These are phyloP conservation scores for Loriculus beryllinus DNA, from an alignment of 2,797 vertebrate species.

Conservation along the genomic window DNA sequence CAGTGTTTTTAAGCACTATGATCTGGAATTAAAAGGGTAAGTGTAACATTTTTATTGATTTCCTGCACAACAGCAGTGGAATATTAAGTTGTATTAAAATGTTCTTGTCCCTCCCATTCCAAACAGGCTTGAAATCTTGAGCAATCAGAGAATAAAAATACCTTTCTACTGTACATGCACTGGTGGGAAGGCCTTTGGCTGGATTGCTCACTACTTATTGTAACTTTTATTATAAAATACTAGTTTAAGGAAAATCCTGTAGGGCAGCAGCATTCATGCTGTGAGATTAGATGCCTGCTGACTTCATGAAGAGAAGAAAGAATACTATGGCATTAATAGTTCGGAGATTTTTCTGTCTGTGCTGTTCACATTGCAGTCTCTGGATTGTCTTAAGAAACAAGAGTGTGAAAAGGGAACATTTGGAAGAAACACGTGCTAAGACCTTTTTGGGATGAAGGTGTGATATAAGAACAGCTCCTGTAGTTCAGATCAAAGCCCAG, in stretches of 20 bases:
- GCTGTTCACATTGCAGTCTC: background rate
- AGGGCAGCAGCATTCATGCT: background rate
- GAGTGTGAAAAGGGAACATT: background rate
- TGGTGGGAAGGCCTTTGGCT: slow-evolving; percentile 2
- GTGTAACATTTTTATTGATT: background rate
- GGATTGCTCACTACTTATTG: slow-evolving; percentile 12
- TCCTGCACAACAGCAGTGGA: background rate
- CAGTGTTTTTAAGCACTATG: background rate
- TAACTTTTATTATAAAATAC: slow-evolving; percentile 41
- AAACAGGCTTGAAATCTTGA: slow-evolving; percentile 23
- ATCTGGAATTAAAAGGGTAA: background rate
- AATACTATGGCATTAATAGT: slow-evolving; percentile 9
- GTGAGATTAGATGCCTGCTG: slow-evolving; percentile 42
- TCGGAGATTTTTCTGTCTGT: background rate
- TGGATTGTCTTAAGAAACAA: background rate
- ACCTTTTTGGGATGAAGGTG: background rate
- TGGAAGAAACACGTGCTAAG: background rate
- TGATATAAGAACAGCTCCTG: accelerated
- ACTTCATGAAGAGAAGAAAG: slow-evolving; percentile 18
- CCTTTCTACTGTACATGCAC: background rate
- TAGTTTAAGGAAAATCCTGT: slow-evolving; percentile 31
- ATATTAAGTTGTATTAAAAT: background rate
- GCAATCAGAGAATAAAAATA: slow-evolving; percentile 22
- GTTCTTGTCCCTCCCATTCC: background rate
- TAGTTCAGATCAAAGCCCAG: background rate